A percentile compares a stretch with the other conserved stretches of the same genome.
Evolutionary conservation across 2,113 vertebrate genomes (phyloP).

Genomic region (Delphinus delphis): DNA sequence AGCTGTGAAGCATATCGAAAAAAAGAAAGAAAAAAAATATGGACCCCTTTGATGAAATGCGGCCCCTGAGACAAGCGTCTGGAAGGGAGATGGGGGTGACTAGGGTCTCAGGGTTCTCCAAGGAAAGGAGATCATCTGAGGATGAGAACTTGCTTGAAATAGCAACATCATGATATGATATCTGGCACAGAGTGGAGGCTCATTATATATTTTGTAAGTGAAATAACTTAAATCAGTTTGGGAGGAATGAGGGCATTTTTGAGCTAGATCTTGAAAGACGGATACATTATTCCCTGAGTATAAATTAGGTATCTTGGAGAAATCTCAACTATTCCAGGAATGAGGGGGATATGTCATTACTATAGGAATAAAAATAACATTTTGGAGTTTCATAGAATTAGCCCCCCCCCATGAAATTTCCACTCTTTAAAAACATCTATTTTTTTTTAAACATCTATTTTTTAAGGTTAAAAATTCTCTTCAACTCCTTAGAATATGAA

Average conservation of each 20-base stretch:
- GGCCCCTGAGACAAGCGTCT: neutral
- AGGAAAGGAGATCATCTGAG: neutral
- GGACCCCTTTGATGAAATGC: neutral
- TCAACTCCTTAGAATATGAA: neutral
- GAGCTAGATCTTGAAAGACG: neutral
- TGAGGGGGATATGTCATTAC: neutral
- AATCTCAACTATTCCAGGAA: constrained; percentile 40
- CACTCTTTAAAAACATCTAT: neutral
- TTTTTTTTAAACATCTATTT: neutral
- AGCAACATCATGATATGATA: fast-evolving
- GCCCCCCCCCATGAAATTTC: neutral
- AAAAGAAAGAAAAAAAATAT: neutral
- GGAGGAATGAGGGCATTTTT: neutral
- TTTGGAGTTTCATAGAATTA: neutral
- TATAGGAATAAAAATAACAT: neutral
- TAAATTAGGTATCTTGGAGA: neutral
- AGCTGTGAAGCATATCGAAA: neutral
- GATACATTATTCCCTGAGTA: neutral
- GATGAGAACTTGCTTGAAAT: neutral
- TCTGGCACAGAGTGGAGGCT: neutral
- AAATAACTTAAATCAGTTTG: neutral
- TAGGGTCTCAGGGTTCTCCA: neutral
- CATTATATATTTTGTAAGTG: neutral
- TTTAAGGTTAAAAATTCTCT: constrained; percentile 3
- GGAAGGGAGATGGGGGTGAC: neutral